These are phyloP conservation scores for Trachelipus rathkii DNA, from an alignment of 1,140 invertebrate genomes.

Conservation along the genomic window DNA sequence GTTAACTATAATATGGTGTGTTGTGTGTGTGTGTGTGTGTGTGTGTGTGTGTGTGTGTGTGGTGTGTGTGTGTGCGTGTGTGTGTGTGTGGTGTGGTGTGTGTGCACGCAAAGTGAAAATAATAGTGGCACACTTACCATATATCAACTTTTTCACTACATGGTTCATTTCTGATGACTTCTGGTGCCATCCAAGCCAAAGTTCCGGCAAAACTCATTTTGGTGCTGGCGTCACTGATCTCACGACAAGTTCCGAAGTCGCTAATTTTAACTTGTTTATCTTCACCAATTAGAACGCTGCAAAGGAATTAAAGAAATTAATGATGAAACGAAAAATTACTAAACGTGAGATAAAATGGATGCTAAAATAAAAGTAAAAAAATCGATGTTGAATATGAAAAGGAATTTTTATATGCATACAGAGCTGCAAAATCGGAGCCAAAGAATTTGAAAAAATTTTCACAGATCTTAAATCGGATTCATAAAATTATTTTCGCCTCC, in stretches of 20 bases:
- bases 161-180: constrained; percentile 92
- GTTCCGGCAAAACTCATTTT: constrained; percentile 97
- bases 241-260: constrained; percentile 93
- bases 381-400: too few species aligned
- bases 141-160: constrained; percentile 96
- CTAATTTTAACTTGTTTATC: constrained; percentile 92
- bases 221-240: constrained; percentile 91
- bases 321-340: too few species aligned
- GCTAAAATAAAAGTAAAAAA: too few species aligned
- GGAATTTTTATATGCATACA: too few species aligned
- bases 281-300: constrained; percentile 84
- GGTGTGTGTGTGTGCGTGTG: not conserved
- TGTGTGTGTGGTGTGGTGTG: not conserved
- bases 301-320: constrained; percentile 49
- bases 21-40: too few species aligned
- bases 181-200: constrained; percentile 98
- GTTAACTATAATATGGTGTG: too few species aligned
- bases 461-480: too few species aligned
- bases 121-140: constrained; percentile 57
- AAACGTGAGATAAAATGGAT: too few species aligned
- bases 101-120: not conserved
- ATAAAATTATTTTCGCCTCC: too few species aligned
- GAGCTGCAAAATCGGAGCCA: too few species aligned
- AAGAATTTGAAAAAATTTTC: too few species aligned
- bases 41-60: too few species aligned